A percentile compares a stretch with the other conserved stretches of the same genome.
Conservation (phyloP, 2,113 vertebrate species). For the Aspidoscelis tigris region DNA sequence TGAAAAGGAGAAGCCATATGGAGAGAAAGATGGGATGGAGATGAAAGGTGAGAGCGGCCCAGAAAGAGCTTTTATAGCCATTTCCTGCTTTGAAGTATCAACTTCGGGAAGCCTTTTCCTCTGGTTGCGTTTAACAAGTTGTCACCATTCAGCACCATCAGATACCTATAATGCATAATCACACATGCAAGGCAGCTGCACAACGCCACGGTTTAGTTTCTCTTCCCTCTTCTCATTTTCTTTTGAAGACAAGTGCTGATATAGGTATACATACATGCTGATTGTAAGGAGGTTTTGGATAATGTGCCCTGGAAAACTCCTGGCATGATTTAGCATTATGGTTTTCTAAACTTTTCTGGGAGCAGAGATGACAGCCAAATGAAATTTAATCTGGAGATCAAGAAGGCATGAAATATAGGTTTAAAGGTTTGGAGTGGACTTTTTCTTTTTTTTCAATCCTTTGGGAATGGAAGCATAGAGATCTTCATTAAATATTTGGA, state of each 20-base stretch:
- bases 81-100: neutral
- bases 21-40: neutral
- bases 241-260: neutral
- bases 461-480: neutral
- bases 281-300: neutral
- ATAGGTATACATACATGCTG: neutral
- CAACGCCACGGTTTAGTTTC: neutral
- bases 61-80: neutral
- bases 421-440: too few species aligned
- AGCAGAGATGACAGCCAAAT: too few species aligned
- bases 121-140: neutral
- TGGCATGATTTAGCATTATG: neutral
- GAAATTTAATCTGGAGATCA: neutral
- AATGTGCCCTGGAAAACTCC: neutral
- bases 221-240: neutral
- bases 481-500: too few species aligned
- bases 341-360: neutral
- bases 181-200: neutral
- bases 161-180: neutral
- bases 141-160: neutral
- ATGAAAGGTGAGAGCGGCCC: neutral
- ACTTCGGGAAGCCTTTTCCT: neutral
- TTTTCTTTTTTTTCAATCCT: neutral
- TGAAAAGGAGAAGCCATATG: neutral
- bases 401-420: neutral